A percentile compares a stretch with the other conserved stretches of the same genome.
Evolutionary conservation across 1,140 invertebrate genomes (phyloP).

Genomic region (Andrena cerasifolii): DNA sequence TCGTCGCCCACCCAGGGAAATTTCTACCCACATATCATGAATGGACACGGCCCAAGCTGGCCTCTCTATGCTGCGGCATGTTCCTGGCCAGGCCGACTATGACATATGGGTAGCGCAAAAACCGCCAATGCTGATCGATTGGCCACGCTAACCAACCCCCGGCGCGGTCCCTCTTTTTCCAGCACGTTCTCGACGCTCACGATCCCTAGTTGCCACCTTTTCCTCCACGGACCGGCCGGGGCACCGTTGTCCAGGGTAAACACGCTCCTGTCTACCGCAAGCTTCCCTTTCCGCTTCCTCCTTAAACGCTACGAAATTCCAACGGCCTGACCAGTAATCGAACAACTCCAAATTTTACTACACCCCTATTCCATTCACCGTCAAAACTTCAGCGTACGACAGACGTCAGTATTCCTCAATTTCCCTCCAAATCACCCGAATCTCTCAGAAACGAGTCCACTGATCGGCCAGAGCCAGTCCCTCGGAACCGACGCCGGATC

Average conservation of each 20-base stretch:
- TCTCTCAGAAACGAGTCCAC: neutral
- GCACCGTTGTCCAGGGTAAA: slow-evolving; percentile 42
- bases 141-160: slow-evolving; percentile 76
- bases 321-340: too few relatives aligned
- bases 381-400: too few relatives aligned
- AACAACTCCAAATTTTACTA: too few relatives aligned
- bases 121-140: slow-evolving; percentile 82
- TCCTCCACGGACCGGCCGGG: slow-evolving; percentile 13
- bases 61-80: slow-evolving; percentile 79
- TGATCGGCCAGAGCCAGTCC: neutral
- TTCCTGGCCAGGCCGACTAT: slow-evolving; percentile 67
- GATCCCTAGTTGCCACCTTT: slow-evolving; percentile 39
- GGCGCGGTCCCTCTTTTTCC: slow-evolving; percentile 51
- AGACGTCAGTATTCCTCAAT: too few relatives aligned
- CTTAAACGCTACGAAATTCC: neutral
- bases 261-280: slow-evolving; percentile 25
- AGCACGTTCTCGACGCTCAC: slow-evolving; percentile 34
- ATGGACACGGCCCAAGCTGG: slow-evolving; percentile 75
- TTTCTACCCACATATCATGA: slow-evolving; percentile 73
- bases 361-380: too few relatives aligned
- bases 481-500: slow-evolving; percentile 50
- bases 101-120: slow-evolving; percentile 81
- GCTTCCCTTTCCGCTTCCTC: neutral
- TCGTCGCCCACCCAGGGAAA: slow-evolving; percentile 65
- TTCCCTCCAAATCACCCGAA: too few relatives aligned